phyloP scores from a whole-genome alignment of 2,797 vertebrate species.

The Neostethus bicornis region DNA sequence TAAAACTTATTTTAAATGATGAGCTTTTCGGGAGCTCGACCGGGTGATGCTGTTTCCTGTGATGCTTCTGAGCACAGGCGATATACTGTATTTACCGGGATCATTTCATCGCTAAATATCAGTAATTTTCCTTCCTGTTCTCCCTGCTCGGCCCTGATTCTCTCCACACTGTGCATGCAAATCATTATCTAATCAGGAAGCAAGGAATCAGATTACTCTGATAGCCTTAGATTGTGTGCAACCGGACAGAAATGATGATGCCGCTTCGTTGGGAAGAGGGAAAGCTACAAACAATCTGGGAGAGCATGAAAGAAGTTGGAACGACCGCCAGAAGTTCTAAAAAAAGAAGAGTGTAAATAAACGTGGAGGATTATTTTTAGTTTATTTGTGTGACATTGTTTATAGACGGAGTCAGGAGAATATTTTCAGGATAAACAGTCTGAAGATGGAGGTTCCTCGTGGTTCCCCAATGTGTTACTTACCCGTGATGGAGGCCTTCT shows the following conservation, averaged over 20 bases:
- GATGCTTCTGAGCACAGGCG: slow-evolving; percentile 14
- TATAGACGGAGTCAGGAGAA: slow-evolving; percentile 16
- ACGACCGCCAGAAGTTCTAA: slow-evolving; percentile 20
- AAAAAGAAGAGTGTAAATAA: slow-evolving; percentile 21
- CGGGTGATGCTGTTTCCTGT: no score
- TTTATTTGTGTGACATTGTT: slow-evolving; percentile 17
- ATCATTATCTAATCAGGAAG: slow-evolving; percentile 81
- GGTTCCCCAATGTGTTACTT: slow-evolving; percentile 48
- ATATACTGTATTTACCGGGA: slow-evolving; percentile 11
- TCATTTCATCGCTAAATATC: slow-evolving; percentile 30
- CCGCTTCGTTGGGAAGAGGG: slow-evolving; percentile 29
- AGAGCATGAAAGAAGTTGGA: slow-evolving; percentile 16
- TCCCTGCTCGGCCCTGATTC: slow-evolving; percentile 38
- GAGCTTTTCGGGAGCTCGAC: no score
- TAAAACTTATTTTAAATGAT: no score
- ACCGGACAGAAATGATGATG: slow-evolving; percentile 44
- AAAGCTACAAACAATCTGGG: slow-evolving; percentile 22
- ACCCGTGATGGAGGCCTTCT: slow-evolving; percentile 29
- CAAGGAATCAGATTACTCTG: slow-evolving; percentile 72
- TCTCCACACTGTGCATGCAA: slow-evolving; percentile 61
- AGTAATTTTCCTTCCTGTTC: slow-evolving; percentile 35
- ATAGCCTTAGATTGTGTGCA: slow-evolving; percentile 54
- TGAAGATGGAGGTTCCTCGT: slow-evolving; percentile 24
- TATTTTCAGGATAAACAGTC: slow-evolving; percentile 32
- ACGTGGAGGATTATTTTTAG: slow-evolving; percentile 35